Evolutionary conservation across 1,140 invertebrate genomes (phyloP).

Genomic region (Macrosteles quadrilineatus): DNA sequence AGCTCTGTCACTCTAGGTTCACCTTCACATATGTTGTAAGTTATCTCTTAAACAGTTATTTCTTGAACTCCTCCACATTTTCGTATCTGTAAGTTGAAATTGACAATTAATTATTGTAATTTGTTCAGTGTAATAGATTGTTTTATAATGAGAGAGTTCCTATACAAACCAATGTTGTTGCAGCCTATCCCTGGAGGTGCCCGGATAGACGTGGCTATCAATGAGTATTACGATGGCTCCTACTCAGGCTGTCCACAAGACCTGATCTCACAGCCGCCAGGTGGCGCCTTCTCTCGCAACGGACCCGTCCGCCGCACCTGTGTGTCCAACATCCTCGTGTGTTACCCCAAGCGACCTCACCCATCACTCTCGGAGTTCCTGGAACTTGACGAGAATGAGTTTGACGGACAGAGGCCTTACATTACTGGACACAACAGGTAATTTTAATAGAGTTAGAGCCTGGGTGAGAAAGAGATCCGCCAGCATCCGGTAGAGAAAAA

Average conservation of each 20-base stretch:
- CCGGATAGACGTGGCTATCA: slow-evolving; percentile 92
- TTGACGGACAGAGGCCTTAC: slow-evolving; percentile 78
- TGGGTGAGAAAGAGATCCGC: not conserved
- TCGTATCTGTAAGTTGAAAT: too few relatives aligned
- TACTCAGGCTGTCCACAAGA: slow-evolving; percentile 95
- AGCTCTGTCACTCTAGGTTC: slow-evolving; percentile 90
- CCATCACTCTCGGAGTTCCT: slow-evolving; percentile 81
- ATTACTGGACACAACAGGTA: slow-evolving; percentile 88
- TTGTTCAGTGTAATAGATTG: too few relatives aligned
- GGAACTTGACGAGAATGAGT: slow-evolving; percentile 77
- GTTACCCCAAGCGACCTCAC: slow-evolving; percentile 71
- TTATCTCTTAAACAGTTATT: too few relatives aligned
- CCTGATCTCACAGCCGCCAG: slow-evolving; percentile 70
- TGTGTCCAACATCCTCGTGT: slow-evolving; percentile 88
- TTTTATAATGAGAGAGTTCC: too few relatives aligned
- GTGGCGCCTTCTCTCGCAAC: slow-evolving; percentile 65
- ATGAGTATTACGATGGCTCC: slow-evolving; percentile 93
- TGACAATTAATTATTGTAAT: too few relatives aligned
- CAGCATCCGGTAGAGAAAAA: not conserved
- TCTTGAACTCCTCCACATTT: too few relatives aligned
- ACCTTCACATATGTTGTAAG: slow-evolving; percentile 89
- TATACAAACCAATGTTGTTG: too few relatives aligned
- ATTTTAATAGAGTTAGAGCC: slow-evolving; percentile 32
- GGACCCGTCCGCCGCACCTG: slow-evolving; percentile 83
- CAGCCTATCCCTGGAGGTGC: slow-evolving; percentile 81